These are phyloP conservation scores for Taeniopygia guttata DNA, from an alignment of 2,797 vertebrate species.

Conservation along the genomic window DNA sequence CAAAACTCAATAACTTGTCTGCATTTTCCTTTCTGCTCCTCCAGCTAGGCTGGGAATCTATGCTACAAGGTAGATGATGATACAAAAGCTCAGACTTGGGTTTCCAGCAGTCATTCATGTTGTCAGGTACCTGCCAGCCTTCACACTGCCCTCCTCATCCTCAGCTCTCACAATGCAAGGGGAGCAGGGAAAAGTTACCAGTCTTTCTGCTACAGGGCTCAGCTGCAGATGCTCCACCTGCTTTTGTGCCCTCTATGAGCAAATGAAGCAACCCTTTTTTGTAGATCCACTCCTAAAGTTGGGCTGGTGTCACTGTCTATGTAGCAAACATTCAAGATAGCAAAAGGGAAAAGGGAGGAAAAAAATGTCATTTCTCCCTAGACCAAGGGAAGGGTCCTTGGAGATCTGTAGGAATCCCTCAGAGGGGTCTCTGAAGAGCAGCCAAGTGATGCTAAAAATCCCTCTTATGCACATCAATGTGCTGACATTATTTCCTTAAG, in stretches of 20 bases:
- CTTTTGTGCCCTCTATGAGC: background rate
- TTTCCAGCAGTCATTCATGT: background rate
- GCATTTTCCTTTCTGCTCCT: background rate
- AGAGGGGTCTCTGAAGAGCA: background rate
- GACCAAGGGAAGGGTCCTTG: background rate
- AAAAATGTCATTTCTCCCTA: background rate
- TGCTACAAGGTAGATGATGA: background rate
- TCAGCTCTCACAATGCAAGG: background rate
- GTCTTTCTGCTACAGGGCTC: background rate
- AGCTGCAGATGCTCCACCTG: background rate
- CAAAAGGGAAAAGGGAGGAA: background rate
- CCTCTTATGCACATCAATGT: background rate
- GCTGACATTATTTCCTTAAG: slow-evolving; percentile 6
- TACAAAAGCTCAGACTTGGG: background rate
- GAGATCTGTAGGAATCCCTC: background rate
- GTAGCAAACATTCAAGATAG: background rate
- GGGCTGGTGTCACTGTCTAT: background rate
- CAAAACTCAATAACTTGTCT: background rate
- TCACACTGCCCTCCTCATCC: background rate
- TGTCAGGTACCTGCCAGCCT: background rate
- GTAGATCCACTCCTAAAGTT: background rate
- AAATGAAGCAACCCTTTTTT: background rate
- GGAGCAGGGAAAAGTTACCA: background rate
- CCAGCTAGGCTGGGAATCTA: background rate
- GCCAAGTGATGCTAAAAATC: background rate